Base-by-base conservation (phyloP, 2,888 invertebrate genomes). In the Hydraecia micacea region DNA sequence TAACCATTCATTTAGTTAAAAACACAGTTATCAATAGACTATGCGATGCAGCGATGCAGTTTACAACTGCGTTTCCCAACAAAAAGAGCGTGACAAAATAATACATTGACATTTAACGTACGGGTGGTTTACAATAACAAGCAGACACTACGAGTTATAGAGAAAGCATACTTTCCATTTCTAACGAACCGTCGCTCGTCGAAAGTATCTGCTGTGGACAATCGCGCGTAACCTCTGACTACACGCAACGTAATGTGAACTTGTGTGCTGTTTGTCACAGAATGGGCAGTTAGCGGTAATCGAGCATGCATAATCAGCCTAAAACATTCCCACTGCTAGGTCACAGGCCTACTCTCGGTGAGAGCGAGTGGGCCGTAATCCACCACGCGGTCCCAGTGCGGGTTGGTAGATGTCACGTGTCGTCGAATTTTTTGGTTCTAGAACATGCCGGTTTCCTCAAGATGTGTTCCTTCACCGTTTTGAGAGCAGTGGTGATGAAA, bases 121-220 rank as follows among this genome's bases (percentile, higher is more conserved):
- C 49, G 28, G 18, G 11, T 71, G 68, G 11, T 73, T 75, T 9
- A 71, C 70, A 77, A 73, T 66, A 36, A 70, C 36, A 25, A 71
- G 63, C 52, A 68, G 73, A 74, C 82, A 76, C 68, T 52, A 70
- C 28, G 2, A 36, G 67, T 76, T 8, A 39, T 60, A 67, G 90
- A 84, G 89, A 89, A 89, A 89, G 88, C 86, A 75, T 49, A 87
- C 89, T 89, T 89, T 89, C 89, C 84, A 84, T 89, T 89, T 88
- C 85, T 70, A 75, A 69, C 15, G 39, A 60, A 65, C 76, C 25
- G 39, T 11, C 60, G 69, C 28, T 28, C 65, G 71, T 81, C 55
- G 83, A 88, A 87, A 88, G 89, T 81, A 67, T 68, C 74, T 67
- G 73, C 25, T 39, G 78, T 49, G 60, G 63, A 79, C 80, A 74